Percentiles rank a stretch among this genome's conserved stretches.
These are phyloP conservation scores for Pagetopsis macropterus DNA, from an alignment of 2,797 vertebrate genomes.

Conservation along the genomic window DNA sequence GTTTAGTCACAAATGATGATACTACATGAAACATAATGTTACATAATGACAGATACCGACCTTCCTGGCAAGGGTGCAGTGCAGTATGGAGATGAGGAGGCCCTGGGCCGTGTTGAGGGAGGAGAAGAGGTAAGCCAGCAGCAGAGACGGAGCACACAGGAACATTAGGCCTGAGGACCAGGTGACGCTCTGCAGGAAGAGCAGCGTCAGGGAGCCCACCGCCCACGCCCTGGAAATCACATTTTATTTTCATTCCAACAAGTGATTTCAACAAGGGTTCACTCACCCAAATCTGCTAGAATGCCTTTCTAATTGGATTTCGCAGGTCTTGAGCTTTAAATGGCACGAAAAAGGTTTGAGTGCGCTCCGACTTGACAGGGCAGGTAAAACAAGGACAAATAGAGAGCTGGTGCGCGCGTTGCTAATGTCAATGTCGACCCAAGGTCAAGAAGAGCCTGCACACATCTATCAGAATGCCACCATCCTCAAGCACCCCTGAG, in stretches of 20 bases:
- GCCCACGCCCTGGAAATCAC: slow-evolving; percentile 88
- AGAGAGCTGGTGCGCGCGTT: neutral
- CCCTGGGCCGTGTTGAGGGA: slow-evolving; percentile 93
- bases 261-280: neutral
- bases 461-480: neutral
- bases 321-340: neutral
- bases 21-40: neutral
- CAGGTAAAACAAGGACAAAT: neutral
- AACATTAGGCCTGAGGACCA: slow-evolving; percentile 94
- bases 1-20: slow-evolving; percentile 3
- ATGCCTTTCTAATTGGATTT: neutral
- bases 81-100: slow-evolving; percentile 92
- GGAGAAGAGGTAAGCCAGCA: slow-evolving; percentile 94
- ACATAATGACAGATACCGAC: slow-evolving; percentile 66
- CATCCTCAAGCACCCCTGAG: neutral
- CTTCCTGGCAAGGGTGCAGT: slow-evolving; percentile 93
- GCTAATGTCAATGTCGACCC: neutral
- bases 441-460: neutral
- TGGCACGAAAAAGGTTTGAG: neutral
- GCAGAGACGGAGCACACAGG: slow-evolving; percentile 89
- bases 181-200: slow-evolving; percentile 91
- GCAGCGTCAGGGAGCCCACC: slow-evolving; percentile 89
- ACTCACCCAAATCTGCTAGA: neutral
- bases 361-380: slow-evolving; percentile 5
- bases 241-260: slow-evolving; percentile 7